Evolutionary conservation across 2,797 vertebrate species (phyloP), one percentile per base, ranked within the genome.

Genomic region (Oryzias sinensis): DNA sequence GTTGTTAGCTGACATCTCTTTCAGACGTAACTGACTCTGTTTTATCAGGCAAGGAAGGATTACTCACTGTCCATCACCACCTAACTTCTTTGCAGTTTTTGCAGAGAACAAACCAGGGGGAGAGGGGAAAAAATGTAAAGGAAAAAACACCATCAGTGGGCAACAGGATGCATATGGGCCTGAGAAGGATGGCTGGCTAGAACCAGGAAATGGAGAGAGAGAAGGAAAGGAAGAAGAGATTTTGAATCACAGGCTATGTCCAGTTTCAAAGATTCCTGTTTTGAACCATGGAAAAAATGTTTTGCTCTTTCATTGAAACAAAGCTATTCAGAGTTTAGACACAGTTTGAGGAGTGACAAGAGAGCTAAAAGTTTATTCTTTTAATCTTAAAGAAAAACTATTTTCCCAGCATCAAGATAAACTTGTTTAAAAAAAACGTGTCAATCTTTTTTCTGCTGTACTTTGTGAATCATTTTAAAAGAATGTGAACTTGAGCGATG

Each of bases 161-260:
- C 80, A 79, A 88, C 92, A 92, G 92, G 92, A 93, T 91, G 86
- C 91, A 93, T 79, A 93, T 93, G 89, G 87, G 33, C 72, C 69
- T 53, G 76, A 86, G 76, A 82, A 81, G 80, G 85, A 89, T 87
- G 79, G 53, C 73, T 79, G 79, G 77, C 13, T 80, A 71, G 69
- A 63, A 77, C 47, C 86, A 92, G 92, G 92, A 93, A 92, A 91
- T 81, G 72, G 82, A 68, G 76, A 81, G 87, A 87, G 85, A 87
- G 76, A 79, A 86, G 68, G 48, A 79, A 65, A 86, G 87, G 89
- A 89, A 89, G 80, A 77, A 59, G 75, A 56, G 65, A 78, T 74
- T 87, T 70, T 67, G 63, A 72, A 81, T 77, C 71, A 20, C 81
- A 88, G 33, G 83, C 81, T 88, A 83, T 56, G 64, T 66, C 76